Evolutionary conservation across 2,797 vertebrate species (phyloP).

Genomic region (Cyclopterus lumpus): DNA sequence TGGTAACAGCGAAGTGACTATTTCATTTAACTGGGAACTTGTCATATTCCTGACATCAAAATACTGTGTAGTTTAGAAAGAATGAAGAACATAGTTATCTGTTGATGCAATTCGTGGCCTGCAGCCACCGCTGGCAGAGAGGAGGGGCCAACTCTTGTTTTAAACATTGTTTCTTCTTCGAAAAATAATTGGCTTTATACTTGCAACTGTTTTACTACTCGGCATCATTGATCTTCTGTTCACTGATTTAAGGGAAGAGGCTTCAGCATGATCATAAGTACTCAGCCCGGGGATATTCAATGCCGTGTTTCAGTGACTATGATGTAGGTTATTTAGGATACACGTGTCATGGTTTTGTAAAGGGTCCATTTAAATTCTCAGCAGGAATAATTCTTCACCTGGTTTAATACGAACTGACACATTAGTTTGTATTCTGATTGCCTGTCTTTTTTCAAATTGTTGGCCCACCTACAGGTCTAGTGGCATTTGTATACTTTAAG

Average conservation of each 20-base stretch:
- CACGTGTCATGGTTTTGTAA: neutral
- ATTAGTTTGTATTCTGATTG: neutral
- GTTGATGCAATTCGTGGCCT: too few relatives aligned
- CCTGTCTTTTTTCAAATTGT: neutral
- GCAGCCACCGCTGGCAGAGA: too few relatives aligned
- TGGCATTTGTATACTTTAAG: neutral
- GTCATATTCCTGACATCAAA: neutral
- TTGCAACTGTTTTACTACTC: neutral
- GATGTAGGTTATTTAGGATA: neutral
- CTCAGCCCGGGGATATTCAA: too few relatives aligned
- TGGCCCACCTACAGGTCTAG: neutral
- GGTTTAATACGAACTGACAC: neutral
- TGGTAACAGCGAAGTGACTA: too few relatives aligned
- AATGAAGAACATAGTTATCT: neutral
- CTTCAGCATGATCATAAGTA: too few relatives aligned
- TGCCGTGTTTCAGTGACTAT: neutral
- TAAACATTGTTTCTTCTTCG: neutral
- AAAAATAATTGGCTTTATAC: neutral
- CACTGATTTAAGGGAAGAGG: too few relatives aligned
- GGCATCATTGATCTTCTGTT: too few relatives aligned
- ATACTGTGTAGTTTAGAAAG: neutral
- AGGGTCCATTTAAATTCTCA: neutral
- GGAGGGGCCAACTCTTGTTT: too few relatives aligned
- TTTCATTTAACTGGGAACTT: neutral
- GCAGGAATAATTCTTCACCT: neutral